phyloP scores from a whole-genome alignment of 2,113 vertebrate genomes.

The Okapia johnstoni region DNA sequence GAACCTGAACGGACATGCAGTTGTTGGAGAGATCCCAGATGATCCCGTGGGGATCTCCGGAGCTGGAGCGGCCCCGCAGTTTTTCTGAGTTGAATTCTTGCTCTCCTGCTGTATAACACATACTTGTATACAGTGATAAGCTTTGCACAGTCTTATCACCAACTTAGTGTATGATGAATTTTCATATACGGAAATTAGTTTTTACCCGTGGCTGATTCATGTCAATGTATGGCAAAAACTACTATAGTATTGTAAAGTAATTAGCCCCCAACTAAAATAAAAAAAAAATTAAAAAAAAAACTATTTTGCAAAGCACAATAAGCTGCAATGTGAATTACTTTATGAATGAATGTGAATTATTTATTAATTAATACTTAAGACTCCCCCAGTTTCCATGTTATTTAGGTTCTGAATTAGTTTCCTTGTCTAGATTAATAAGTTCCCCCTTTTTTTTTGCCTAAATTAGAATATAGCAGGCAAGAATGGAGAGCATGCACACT shows the following conservation, averaged over 20 bases:
- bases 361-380: not conserved
- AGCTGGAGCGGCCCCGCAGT: not conserved
- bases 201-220: too few species aligned
- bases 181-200: not conserved
- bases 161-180: not conserved
- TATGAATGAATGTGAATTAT: not conserved
- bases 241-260: too few species aligned
- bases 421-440: not conserved
- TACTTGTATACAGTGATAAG: not conserved
- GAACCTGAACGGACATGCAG: not conserved
- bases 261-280: too few species aligned
- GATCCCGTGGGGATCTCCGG: accelerated
- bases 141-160: not conserved
- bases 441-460: not conserved
- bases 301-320: not conserved
- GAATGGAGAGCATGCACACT: accelerated
- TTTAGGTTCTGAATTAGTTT: not conserved
- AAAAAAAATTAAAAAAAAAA: too few species aligned
- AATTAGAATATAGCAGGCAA: not conserved
- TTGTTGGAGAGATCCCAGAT: not conserved
- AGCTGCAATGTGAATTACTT: not conserved
- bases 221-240: too few species aligned
- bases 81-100: not conserved
- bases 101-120: not conserved
- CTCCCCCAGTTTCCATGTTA: not conserved